These are phyloP conservation scores for Hetaerina titia DNA, from an alignment of 2,888 invertebrate genomes.

Conservation along the genomic window DNA sequence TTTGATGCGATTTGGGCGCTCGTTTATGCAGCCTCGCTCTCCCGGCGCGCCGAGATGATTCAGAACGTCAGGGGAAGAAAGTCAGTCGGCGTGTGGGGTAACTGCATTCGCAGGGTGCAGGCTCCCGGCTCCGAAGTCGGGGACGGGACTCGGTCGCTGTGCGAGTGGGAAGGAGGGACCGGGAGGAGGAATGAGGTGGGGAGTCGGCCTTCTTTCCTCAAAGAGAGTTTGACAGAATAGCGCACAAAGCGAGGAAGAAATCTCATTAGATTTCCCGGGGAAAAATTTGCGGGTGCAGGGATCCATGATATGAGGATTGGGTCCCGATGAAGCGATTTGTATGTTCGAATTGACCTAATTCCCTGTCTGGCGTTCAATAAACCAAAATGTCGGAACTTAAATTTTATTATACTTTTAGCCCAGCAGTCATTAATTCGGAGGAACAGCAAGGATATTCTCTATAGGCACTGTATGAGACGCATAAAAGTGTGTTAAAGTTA, in stretches of 20 bases:
- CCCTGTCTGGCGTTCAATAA: not conserved
- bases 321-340: not conserved
- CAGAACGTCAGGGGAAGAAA: not conserved
- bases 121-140: not conserved
- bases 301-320: not conserved
- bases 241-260: not conserved
- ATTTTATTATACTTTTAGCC: not conserved
- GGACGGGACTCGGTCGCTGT: not conserved
- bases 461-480: too few relatives aligned
- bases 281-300: not conserved
- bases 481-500: too few relatives aligned
- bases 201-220: not conserved
- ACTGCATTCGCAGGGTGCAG: not conserved
- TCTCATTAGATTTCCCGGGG: not conserved
- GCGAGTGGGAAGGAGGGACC: not conserved
- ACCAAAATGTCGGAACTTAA: not conserved
- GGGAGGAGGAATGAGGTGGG: not conserved
- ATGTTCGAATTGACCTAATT: not conserved
- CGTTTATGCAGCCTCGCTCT: not conserved
- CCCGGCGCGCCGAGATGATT: not conserved
- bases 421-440: too few relatives aligned
- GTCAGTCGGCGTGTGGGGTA: not conserved
- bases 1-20: slow-evolving; percentile 30
- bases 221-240: not conserved
- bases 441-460: too few relatives aligned